Evolutionary conservation across 2,113 vertebrate genomes (phyloP).

Genomic region (Procavia capensis): DNA sequence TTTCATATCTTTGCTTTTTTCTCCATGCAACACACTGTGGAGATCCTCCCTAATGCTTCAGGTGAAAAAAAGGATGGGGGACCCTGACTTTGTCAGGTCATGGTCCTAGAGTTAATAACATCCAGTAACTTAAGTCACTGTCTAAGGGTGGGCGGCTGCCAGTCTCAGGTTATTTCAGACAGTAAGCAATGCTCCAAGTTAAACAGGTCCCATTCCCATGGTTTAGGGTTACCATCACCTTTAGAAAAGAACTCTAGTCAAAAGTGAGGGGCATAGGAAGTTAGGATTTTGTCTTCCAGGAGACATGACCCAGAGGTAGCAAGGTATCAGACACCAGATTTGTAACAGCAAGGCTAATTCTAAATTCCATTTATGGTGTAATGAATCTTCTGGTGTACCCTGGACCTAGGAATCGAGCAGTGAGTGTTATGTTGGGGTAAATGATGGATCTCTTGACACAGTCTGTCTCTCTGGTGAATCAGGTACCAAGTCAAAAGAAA

Average conservation of each 20-base stretch:
- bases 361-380: background rate
- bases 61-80: background rate
- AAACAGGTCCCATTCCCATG: slow-evolving; percentile 18
- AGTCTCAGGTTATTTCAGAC: background rate
- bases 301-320: background rate
- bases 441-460: background rate
- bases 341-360: background rate
- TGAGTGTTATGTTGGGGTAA: slow-evolving; percentile 18
- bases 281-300: slow-evolving; percentile 33
- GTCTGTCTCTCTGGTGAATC: background rate
- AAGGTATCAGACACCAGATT: background rate
- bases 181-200: background rate
- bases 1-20: slow-evolving; percentile 45
- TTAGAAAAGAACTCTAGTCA: background rate
- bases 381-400: background rate
- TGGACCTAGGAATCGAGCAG: slow-evolving; percentile 11
- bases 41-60: background rate
- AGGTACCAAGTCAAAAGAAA: slow-evolving; percentile 26
- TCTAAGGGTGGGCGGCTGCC: background rate
- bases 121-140: background rate
- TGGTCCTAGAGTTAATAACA: background rate
- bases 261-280: background rate
- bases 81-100: background rate
- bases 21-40: background rate
- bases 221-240: background rate